Percentiles rank a stretch among this genome's conserved stretches.
These are phyloP conservation scores for Emydura subglobosa DNA, from an alignment of 2,113 vertebrate species.

Conservation along the genomic window DNA sequence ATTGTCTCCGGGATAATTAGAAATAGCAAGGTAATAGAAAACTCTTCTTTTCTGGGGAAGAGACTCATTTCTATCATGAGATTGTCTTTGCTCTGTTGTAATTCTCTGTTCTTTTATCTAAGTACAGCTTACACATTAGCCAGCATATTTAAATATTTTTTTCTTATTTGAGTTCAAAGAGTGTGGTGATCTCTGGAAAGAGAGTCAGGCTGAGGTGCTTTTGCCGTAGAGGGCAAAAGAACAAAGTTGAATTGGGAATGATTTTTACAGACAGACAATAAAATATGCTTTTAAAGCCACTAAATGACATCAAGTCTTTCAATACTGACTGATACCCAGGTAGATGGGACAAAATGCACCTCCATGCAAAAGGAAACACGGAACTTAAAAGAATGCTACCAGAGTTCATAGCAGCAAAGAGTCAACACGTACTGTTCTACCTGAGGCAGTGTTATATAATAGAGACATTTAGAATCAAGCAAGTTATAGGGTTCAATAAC, in stretches of 20 bases:
- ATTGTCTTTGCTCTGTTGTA: neutral
- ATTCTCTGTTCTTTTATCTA: neutral
- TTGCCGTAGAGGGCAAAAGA: neutral
- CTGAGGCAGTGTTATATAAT: fast-evolving
- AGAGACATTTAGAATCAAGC: neutral
- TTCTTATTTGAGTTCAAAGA: neutral
- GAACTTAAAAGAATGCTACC: neutral
- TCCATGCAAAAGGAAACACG: neutral
- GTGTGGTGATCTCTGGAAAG: neutral
- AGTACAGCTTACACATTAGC: neutral
- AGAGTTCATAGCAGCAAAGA: neutral
- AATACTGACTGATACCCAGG: fast-evolving
- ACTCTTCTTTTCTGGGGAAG: neutral
- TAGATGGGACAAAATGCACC: neutral
- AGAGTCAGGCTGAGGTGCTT: neutral
- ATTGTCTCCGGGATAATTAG: neutral
- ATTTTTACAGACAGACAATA: neutral
- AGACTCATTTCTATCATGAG: neutral
- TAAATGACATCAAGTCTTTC: neutral
- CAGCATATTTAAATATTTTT: neutral
- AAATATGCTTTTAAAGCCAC: neutral
- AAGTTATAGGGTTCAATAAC: neutral
- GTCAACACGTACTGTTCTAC: neutral
- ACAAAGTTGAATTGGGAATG: neutral
- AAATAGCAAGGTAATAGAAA: neutral